Evolutionary conservation across 2,888 invertebrate genomes (phyloP).

Genomic region (Bugulina stolonifera): DNA sequence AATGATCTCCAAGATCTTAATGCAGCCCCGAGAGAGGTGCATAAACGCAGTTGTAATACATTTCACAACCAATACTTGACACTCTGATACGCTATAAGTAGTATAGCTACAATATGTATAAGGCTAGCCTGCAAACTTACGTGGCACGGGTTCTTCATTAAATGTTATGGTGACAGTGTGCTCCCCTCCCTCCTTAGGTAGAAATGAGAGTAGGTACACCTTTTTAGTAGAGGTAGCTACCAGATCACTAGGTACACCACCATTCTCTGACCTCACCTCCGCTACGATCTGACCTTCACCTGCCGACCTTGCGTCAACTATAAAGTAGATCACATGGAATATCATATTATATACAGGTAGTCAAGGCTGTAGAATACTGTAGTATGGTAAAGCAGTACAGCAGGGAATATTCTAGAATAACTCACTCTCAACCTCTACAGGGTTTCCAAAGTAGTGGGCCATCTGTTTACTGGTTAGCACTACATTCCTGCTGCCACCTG

Average conservation of each 20-base stretch:
- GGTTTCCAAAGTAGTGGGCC: slow-evolving; percentile 18
- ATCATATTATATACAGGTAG: too few species aligned
- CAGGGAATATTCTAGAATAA: too few species aligned
- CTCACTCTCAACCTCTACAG: slow-evolving; percentile 16
- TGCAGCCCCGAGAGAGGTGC: too few species aligned
- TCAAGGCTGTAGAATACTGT: too few species aligned
- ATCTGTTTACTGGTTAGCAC: neutral
- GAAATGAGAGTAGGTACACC: slow-evolving; percentile 75
- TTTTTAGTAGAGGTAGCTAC: slow-evolving; percentile 8
- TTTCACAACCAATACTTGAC: too few species aligned
- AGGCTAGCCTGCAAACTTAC: slow-evolving; percentile 38
- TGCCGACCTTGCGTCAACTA: slow-evolving; percentile 94
- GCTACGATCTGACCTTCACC: slow-evolving; percentile 91
- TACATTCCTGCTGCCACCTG: slow-evolving; percentile 22
- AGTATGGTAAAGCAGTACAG: neutral
- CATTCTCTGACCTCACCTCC: slow-evolving; percentile 55
- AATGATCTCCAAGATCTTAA: too few species aligned
- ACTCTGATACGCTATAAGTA: too few species aligned
- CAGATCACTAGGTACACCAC: slow-evolving; percentile 28
- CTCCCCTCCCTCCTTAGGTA: slow-evolving; percentile 76
- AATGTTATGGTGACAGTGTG: slow-evolving; percentile 80
- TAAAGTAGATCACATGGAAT: too few species aligned
- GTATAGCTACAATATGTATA: too few species aligned
- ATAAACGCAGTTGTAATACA: too few species aligned
- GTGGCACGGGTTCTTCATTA: slow-evolving; percentile 56